Base-by-base conservation (phyloP, 2,797 vertebrate genomes). In the Lepidocolaptes lacrymiger region DNA sequence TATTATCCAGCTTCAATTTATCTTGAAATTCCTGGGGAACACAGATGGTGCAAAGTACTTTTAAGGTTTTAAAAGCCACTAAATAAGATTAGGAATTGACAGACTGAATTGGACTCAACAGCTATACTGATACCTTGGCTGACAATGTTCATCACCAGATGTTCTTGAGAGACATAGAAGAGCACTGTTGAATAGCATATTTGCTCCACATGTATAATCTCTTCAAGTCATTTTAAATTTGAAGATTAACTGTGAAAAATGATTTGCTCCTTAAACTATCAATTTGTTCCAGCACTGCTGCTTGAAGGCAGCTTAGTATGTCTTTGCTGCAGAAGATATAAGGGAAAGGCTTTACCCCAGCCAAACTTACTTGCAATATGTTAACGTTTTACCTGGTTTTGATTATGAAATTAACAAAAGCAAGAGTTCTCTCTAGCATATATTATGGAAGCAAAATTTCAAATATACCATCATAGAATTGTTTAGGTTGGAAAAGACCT, bases 11-110 rank as follows among this genome's bases (percentile, higher is more conserved):
- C 74, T 91, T 95, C 80, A 71, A 5, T 56, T 95, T 96, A 48
- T 93, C 83, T 39, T 67, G 30, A 82, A 77, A 93, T 96, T 94
- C 71, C 71, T 67, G 81, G 54, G 71, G 49, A 94, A 71, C 48
- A 46, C 63, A 87, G 84, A 91, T 92, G 85, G 71, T 80, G 61
- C n/a, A 74, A 85, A 93, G 82, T 74, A 91, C 88, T 82, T 92
- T 8, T 26, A 64, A 93, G 86, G 61, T 63, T 94, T 96, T 85
- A 80, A 94, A 87, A 95, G 84, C 59, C 61, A 74, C 74, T 90
- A 94, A 95, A 93, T 96, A 92, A 96, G 94, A 92, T 96, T 91
- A 94, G 32, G 39, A 91, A 52, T 34, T 91, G 91, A 89, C 85
- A 83, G 74, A 54, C 75, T 95, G 82, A 83, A 91, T 95, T 88